These are phyloP conservation scores for Latheticus oryzae DNA, from an alignment of 2,888 invertebrate species.

Conservation along the genomic window DNA sequence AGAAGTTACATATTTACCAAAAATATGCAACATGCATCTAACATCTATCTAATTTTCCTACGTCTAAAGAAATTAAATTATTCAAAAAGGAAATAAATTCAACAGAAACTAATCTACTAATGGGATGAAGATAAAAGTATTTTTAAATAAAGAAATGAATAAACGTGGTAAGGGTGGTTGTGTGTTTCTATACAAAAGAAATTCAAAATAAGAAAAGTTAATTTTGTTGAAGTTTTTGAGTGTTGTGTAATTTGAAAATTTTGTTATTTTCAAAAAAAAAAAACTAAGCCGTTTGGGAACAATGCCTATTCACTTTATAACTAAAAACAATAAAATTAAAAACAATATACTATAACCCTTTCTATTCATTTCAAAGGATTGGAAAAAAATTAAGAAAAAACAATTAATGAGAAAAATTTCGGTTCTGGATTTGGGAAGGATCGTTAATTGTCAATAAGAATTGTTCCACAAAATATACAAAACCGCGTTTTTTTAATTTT, in stretches of 20 bases:
- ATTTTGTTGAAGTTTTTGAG: slow-evolving; percentile 25
- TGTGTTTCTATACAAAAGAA: slow-evolving; percentile 25
- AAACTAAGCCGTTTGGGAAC: slow-evolving; percentile 48
- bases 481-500: slow-evolving; percentile 43
- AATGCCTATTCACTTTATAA: slow-evolving; percentile 50
- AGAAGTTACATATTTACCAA: slow-evolving; percentile 37
- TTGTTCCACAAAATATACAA: slow-evolving; percentile 55
- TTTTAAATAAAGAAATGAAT: slow-evolving; percentile 36
- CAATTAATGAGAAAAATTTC: too few species aligned
- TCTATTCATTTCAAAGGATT: slow-evolving; percentile 5
- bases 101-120: slow-evolving; percentile 44
- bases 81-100: slow-evolving; percentile 42
- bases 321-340: slow-evolving; percentile 19
- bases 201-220: slow-evolving; percentile 29
- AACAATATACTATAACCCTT: slow-evolving; percentile 17
- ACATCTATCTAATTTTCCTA: slow-evolving; percentile 33
- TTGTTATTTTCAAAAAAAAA: too few species aligned
- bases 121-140: slow-evolving; percentile 40
- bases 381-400: slow-evolving; percentile 14
- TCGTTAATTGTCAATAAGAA: slow-evolving; percentile 52
- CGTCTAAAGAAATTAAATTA: slow-evolving; percentile 20
- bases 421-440: too few species aligned
- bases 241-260: slow-evolving; percentile 25
- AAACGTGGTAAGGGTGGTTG: slow-evolving; percentile 42
- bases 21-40: slow-evolving; percentile 41